phyloP scores from a whole-genome alignment of 2,888 invertebrate genomes.

The Callimorpha dominula region DNA sequence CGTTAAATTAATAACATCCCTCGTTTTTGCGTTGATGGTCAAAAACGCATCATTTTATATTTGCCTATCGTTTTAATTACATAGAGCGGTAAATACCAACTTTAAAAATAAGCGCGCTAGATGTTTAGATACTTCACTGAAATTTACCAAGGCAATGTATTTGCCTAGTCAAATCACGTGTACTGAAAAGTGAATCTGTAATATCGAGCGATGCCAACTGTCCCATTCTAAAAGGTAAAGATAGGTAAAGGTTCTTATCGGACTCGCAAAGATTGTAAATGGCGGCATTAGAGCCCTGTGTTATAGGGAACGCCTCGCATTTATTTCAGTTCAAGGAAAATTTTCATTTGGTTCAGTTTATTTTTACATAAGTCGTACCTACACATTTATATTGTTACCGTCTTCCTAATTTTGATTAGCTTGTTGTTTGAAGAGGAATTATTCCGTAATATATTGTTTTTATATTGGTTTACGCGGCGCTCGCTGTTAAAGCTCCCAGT shows the following conservation, averaged over 20 bases:
- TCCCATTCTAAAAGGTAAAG: constrained; percentile 8
- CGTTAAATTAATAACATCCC: no score
- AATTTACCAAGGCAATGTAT: not conserved
- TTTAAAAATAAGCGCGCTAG: not conserved
- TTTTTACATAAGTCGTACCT: not conserved
- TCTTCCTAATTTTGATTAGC: not conserved
- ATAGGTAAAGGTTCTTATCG: constrained; percentile 1
- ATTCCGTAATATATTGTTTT: no score
- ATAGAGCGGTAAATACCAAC: not conserved
- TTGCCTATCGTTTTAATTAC: not conserved
- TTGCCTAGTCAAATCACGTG: constrained; percentile 16
- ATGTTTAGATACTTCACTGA: not conserved
- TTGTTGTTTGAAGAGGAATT: no score
- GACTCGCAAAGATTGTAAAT: constrained; percentile 14
- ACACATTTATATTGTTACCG: not conserved
- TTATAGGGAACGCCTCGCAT: not conserved
- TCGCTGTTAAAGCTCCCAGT: no score
- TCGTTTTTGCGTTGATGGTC: no score
- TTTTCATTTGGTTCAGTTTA: not conserved
- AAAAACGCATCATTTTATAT: not conserved
- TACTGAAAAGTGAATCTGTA: constrained; percentile 14
- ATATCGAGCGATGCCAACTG: not conserved
- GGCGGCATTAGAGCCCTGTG: not conserved
- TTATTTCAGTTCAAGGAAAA: not conserved
- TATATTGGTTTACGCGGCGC: no score